Evolutionary conservation across 2,797 vertebrate species (phyloP), one percentile per base, ranked within the genome.

Genomic region (Platyrinchus mystaceus): DNA sequence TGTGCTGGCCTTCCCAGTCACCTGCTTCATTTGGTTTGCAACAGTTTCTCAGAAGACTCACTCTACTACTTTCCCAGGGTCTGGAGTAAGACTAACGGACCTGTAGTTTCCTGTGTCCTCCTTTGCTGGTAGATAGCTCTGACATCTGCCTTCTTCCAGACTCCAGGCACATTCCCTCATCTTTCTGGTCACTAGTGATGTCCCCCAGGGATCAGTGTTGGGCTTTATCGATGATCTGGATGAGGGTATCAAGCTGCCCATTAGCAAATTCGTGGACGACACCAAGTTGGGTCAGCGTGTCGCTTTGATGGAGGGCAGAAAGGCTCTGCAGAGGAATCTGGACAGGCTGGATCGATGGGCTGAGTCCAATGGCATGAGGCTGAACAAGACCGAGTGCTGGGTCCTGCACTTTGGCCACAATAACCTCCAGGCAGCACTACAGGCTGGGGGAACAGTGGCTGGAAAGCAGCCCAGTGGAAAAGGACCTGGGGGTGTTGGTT

Each of bases 211-310:
- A 58, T 34, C 58, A 89, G 37, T 39, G n/a, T n/a, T 58, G n/a
- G 43, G 27, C 19, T 44, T 76, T 62, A 55, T 3, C 24, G 23
- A 43, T 28, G 41, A 49, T 55, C 27, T 62, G 55, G 30, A 47
- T 47, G 12, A 47, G 18, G 47, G 10, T 9, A 82, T 18, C 0
- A 3, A 81, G 18, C 68, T 22, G 32, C 69, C 16, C 4, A 20
- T 28, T n/a, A 56, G 19, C 49, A 69, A 26, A 56, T 56, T 56
- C 8, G 3, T 37, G 49, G 36, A 55, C 0, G 0, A 69, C 43
- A 56, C 20, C 32, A 68, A 49, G 19, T 5, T 56, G 43, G 27
- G 13, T 37, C 62, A n/a, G 39, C 37, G 13, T 69, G 36, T n/a
- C 7, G 2, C 43, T 36, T 24, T 56, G 49, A 23, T 64, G 41